These are phyloP conservation scores for Hirudo medicinalis DNA, from an alignment of 1,140 invertebrate species.

Conservation along the genomic window DNA sequence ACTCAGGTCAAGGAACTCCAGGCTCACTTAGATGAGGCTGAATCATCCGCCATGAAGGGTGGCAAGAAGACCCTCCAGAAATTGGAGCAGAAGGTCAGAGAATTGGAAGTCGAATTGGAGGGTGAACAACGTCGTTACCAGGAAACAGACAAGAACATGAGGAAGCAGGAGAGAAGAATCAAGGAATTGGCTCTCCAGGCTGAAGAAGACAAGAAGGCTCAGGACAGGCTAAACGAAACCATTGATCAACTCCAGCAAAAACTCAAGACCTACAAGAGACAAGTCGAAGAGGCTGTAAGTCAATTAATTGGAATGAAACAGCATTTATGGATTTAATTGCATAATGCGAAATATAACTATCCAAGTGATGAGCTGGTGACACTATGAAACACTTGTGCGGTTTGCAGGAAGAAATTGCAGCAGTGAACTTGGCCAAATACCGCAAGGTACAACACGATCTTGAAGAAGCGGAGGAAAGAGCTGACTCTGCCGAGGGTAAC, in stretches of 20 bases:
- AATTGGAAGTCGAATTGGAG: slow-evolving; percentile 92
- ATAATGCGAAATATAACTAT: no score
- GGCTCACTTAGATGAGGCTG: slow-evolving; percentile 78
- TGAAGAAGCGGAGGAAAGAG: slow-evolving; percentile 94
- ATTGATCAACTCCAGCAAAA: slow-evolving; percentile 97
- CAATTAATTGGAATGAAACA: not conserved
- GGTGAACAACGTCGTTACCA: slow-evolving; percentile 87
- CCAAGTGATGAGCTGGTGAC: no score
- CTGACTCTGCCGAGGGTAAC: slow-evolving; percentile 89
- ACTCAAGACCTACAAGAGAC: slow-evolving; percentile 98
- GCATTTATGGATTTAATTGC: no score
- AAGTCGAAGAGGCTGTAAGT: slow-evolving; percentile 84
- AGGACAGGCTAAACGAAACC: slow-evolving; percentile 91
- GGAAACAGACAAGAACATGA: slow-evolving; percentile 52
- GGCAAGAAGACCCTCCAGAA: slow-evolving; percentile 67
- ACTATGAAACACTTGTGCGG: not conserved
- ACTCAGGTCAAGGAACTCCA: slow-evolving; percentile 96
- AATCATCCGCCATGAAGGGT: slow-evolving; percentile 89
- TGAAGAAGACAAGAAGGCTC: slow-evolving; percentile 92
- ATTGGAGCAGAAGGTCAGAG: slow-evolving; percentile 45
- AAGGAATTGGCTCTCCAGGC: slow-evolving; percentile 62
- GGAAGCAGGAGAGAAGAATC: slow-evolving; percentile 63
- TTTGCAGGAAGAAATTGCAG: slow-evolving; percentile 82
- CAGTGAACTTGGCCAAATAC: slow-evolving; percentile 96
- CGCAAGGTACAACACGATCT: slow-evolving; percentile 95